A percentile compares a stretch with the other conserved stretches of the same genome.
Evolutionary conservation across 2,888 invertebrate genomes (phyloP).

Genomic region (Amblyjoppa fuscipennis): DNA sequence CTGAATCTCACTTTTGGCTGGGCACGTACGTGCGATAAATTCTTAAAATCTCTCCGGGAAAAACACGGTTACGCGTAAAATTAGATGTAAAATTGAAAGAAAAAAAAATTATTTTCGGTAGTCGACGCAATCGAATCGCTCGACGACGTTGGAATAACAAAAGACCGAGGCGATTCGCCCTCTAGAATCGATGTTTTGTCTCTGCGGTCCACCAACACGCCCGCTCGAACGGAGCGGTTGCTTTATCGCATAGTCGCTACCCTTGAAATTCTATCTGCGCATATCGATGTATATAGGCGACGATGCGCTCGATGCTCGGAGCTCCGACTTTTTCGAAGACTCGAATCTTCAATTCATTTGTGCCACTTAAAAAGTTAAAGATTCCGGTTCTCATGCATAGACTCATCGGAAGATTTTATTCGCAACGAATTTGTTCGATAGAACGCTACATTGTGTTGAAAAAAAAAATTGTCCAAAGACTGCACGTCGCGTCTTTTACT

Average conservation of each 20-base stretch:
- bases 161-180: background rate
- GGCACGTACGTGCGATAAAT: too few species aligned
- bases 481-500: background rate
- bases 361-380: background rate
- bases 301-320: conserved; percentile 14
- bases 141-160: background rate
- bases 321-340: background rate
- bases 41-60: background rate
- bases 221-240: conserved; percentile 2
- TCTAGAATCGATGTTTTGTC: conserved; percentile 11
- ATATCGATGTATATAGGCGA: conserved; percentile 1
- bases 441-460: background rate
- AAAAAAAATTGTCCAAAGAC: background rate
- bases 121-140: background rate
- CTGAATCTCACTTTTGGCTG: too few species aligned
- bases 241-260: conserved; percentile 38
- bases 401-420: background rate
- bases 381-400: background rate
- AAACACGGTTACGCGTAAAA: background rate
- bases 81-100: background rate
- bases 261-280: conserved; percentile 53
- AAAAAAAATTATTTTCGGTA: background rate
- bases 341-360: conserved; percentile 6
- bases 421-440: too few species aligned
- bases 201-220: background rate